A percentile compares a stretch with the other conserved stretches of the same genome.
phyloP scores from a whole-genome alignment of 2,113 vertebrate species.

The Copsychus sechellarum region DNA sequence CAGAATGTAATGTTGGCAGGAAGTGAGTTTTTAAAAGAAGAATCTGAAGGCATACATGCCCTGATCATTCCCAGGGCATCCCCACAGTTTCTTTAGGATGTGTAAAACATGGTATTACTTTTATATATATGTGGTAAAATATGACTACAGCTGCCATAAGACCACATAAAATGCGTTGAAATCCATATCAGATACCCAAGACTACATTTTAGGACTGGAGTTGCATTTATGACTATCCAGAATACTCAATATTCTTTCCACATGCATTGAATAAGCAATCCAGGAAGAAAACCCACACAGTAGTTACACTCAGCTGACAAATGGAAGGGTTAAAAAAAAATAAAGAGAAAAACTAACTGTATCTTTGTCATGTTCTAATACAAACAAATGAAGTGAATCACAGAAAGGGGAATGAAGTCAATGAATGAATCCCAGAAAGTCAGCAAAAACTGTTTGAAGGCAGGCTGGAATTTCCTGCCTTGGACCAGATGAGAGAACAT shows the following conservation, averaged over 20 bases:
- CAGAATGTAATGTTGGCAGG: neutral
- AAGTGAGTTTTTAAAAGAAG: neutral
- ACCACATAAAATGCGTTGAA: neutral
- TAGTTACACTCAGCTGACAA: neutral
- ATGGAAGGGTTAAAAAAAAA: neutral
- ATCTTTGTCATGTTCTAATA: neutral
- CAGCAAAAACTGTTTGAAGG: neutral
- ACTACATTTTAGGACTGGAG: neutral
- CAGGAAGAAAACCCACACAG: neutral
- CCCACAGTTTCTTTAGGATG: neutral
- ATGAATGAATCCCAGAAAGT: neutral
- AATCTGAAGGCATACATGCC: neutral
- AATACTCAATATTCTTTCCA: neutral
- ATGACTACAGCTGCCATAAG: neutral
- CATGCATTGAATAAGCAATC: neutral
- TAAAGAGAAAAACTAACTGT: neutral
- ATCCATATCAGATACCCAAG: neutral
- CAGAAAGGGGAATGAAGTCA: neutral
- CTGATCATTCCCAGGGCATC: neutral
- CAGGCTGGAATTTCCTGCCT: neutral
- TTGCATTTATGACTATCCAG: neutral
- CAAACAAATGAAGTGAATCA: neutral
- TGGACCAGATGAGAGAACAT: neutral
- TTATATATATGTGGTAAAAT: rapidly evolving
- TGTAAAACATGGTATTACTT: neutral